Evolutionary conservation across 1,140 invertebrate genomes (phyloP), one percentile per base, ranked within the genome.

Genomic region (Anadara kagoshimensis): DNA sequence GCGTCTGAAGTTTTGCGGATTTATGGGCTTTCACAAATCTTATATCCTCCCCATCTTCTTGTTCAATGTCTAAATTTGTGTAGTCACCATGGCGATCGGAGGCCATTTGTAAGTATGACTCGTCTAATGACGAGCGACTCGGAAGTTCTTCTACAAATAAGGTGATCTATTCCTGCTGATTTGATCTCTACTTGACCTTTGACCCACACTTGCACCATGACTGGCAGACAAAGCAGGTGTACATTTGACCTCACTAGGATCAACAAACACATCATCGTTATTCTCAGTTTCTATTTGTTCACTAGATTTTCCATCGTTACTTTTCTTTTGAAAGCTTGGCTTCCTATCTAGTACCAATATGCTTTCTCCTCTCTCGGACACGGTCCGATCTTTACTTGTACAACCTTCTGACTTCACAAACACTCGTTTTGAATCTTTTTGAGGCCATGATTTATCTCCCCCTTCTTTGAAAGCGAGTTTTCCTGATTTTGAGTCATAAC

Each of bases 111-210:
- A 87, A 63, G 11, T 81, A 63, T 20, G 81, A 83, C 41, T 86
- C 83, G 64, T 87, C 85, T 16, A 84, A 61, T 5, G 84, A 85
- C 20, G 80, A 80, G 26, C 83, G 61, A 69, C 80, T 82, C 26
- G 67, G 62, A 26, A 63, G 47, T 12, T 75, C 73, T 10, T 64
- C 43, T 43, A 70, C 22, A 26, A 73, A 66, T 36, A 57, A 49
- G 45, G 36, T 8, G 59, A 53, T 20, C 73, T 24, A 76, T 64
- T 71, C 29, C 76, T 72, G 58, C 73, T 69, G 41, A 67, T 58
- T 59, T 71, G 65, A 29, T 36, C 63, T 10, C 44, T 61, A 7
- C 47, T 24, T 47, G 22, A 8, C 7, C n/a, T 53, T 53, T 64
- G 8, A 36, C 18, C 5, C 29, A 51, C 18, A n/a, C 20, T 8